Percentiles rank a stretch among this genome's conserved stretches.
phyloP scores from a whole-genome alignment of 1,140 invertebrate genomes.

The Heliconius melpomene region DNA sequence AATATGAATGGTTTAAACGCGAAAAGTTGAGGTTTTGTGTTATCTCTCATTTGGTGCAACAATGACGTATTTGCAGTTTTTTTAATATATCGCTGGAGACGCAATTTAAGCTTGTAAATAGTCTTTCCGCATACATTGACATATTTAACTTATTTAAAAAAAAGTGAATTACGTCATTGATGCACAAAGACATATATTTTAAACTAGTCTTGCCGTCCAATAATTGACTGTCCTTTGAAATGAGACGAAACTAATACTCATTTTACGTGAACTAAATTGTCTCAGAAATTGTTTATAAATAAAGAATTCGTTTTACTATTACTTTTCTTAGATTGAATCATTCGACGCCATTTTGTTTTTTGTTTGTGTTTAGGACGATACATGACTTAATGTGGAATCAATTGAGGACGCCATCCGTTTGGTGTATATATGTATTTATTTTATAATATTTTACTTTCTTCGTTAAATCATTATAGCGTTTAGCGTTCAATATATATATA shows the following conservation, averaged over 20 bases:
- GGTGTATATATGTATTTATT: background rate
- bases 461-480: background rate
- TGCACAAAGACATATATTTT: background rate
- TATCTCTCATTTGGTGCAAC: background rate
- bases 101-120: too few relatives aligned
- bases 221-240: constrained; percentile 29
- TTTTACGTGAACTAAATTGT: constrained; percentile 2
- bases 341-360: constrained; percentile 1
- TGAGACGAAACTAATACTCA: constrained; percentile 24
- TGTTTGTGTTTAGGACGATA: background rate
- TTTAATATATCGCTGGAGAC: too few relatives aligned
- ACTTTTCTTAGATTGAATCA: background rate
- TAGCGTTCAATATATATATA: background rate
- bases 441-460: background rate
- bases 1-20: background rate
- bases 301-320: background rate
- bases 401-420: background rate
- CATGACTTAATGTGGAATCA: background rate
- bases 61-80: too few relatives aligned
- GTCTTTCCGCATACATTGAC: too few relatives aligned
- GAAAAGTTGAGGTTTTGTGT: background rate
- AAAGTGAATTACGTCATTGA: too few relatives aligned
- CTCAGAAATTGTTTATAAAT: background rate
- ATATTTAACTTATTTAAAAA: too few relatives aligned
- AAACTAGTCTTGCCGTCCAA: constrained; percentile 30